These are phyloP conservation scores for Zaprionus capensis DNA, from an alignment of 1,140 invertebrate genomes.

Conservation along the genomic window DNA sequence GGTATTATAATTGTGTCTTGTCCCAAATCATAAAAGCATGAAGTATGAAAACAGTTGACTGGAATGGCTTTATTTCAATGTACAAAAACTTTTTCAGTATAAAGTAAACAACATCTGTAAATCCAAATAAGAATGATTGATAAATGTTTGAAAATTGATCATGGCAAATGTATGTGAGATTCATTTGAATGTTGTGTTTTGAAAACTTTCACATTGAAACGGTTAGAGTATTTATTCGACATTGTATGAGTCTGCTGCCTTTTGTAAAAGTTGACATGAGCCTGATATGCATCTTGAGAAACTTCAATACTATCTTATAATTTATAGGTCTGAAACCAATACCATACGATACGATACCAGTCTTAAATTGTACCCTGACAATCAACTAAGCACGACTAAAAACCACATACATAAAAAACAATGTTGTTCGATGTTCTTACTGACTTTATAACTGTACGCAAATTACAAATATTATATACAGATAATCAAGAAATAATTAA, in stretches of 20 bases:
- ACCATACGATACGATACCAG: not conserved
- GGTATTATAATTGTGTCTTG: not conserved
- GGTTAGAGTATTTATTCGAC: not conserved
- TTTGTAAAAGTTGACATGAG: not conserved
- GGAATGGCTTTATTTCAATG: slow-evolving; percentile 9
- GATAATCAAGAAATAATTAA: no score
- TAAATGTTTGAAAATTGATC: not conserved
- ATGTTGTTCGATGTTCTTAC: not conserved
- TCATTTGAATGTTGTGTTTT: slow-evolving; percentile 2
- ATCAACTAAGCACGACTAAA: not conserved
- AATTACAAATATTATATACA: not conserved
- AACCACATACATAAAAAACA: not conserved
- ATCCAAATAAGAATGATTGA: not conserved
- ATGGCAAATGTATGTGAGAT: not conserved
- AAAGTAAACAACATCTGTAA: not conserved
- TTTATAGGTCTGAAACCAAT: not conserved
- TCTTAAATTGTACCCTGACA: not conserved
- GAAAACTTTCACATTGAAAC: not conserved
- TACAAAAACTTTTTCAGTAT: not conserved
- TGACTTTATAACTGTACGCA: not conserved
- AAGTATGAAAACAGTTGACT: not conserved
- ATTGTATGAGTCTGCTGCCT: not conserved
- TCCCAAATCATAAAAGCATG: not conserved
- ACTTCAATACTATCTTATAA: not conserved
- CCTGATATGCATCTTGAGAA: not conserved